A percentile compares a stretch with the other conserved stretches of the same genome.
Evolutionary conservation across 2,113 vertebrate genomes (phyloP).

Genomic region (Toxostoma redivivum): DNA sequence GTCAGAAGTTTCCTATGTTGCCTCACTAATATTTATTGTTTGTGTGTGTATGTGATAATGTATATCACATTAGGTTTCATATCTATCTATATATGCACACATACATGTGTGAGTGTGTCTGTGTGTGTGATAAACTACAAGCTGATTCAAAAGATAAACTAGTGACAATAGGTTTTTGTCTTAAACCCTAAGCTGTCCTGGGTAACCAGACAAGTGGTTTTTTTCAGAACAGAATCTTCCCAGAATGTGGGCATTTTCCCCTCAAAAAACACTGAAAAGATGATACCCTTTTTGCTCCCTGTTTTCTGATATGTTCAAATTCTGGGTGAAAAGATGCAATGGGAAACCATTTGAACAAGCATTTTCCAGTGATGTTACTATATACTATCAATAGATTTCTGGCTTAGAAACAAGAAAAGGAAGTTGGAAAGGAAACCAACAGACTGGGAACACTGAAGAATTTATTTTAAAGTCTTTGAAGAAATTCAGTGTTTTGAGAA

Average conservation of each 20-base stretch:
- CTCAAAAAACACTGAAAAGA: not conserved
- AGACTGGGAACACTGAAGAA: not conserved
- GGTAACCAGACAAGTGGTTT: not conserved
- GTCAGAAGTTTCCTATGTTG: not conserved
- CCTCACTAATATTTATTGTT: not conserved
- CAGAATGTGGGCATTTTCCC: not conserved
- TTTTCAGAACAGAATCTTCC: not conserved
- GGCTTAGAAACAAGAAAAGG: not conserved
- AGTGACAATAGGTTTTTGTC: not conserved
- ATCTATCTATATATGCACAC: not conserved
- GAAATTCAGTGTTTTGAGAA: not conserved
- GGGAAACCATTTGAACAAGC: not conserved
- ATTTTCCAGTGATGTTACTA: not conserved
- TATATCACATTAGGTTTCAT: not conserved
- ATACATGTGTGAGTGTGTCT: rapidly evolving
- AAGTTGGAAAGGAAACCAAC: not conserved
- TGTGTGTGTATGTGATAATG: not conserved
- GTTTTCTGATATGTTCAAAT: not conserved
- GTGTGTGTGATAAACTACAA: not conserved
- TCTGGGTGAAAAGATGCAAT: not conserved
- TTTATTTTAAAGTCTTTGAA: not conserved
- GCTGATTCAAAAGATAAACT: not conserved
- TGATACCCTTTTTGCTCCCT: not conserved
- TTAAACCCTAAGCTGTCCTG: not conserved
- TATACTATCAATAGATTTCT: not conserved